Conservation (phyloP, 2,797 vertebrate genomes). For the Catharus ustulatus region DNA sequence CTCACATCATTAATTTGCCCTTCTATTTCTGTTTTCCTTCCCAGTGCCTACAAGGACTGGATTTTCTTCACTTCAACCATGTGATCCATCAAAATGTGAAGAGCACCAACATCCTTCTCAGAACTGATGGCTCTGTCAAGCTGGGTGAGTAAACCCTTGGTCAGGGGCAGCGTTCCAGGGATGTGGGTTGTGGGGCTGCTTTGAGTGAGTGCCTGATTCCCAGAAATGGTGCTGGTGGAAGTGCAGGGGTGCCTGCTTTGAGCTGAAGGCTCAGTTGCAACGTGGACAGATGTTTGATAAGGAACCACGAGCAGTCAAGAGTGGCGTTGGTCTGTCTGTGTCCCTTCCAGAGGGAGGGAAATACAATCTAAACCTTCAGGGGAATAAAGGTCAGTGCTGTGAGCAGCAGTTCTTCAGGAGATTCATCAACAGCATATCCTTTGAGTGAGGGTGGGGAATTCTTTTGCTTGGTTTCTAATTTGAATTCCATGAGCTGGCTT, state of each 20-base stretch:
- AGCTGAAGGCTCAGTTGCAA: background rate
- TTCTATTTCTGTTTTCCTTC: background rate
- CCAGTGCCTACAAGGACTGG: background rate
- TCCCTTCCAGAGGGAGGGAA: background rate
- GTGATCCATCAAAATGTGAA: background rate
- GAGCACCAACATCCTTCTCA: background rate
- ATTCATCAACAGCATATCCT: rapidly evolving
- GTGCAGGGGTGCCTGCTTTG: background rate
- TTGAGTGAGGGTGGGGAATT: background rate
- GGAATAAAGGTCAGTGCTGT: background rate
- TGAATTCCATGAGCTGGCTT: background rate
- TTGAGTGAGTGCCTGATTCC: background rate
- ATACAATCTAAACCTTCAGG: background rate
- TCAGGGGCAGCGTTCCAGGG: background rate
- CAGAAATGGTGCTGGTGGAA: background rate
- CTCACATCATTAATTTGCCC: background rate
- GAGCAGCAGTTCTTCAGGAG: background rate
- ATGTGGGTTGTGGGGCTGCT: background rate
- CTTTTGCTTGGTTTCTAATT: background rate
- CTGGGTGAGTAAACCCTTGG: background rate
- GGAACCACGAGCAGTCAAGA: background rate
- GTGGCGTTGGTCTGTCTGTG: background rate
- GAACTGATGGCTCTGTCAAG: background rate
- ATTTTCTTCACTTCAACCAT: background rate
- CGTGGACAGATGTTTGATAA: no score